Conservation (phyloP, 2,888 invertebrate species). For the Ptilodon capucinus region DNA sequence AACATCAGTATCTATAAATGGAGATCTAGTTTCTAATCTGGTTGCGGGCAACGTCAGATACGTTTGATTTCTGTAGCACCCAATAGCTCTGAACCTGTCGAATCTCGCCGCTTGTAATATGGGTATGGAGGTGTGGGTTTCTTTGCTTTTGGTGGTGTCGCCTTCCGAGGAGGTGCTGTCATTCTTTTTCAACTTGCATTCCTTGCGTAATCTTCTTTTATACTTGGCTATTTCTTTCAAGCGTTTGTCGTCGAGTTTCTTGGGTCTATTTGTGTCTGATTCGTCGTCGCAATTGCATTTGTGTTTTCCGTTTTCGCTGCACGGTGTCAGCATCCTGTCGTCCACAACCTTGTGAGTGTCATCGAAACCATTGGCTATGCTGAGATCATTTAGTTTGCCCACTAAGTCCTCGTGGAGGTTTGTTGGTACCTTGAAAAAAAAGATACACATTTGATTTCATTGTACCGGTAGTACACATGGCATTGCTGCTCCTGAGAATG, state of each 20-base stretch:
- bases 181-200: constrained; percentile 67
- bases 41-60: constrained; percentile 71
- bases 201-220: constrained; percentile 69
- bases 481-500: too few relatives aligned
- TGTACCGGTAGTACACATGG: too few relatives aligned
- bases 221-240: constrained; percentile 77
- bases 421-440: constrained; percentile 24
- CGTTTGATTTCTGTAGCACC: constrained; percentile 74
- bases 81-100: constrained; percentile 72
- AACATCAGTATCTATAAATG: constrained; percentile 56
- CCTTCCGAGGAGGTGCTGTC: constrained; percentile 76
- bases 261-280: constrained; percentile 74
- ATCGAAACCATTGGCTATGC: constrained; percentile 53
- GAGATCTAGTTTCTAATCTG: constrained; percentile 65
- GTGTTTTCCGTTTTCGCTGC: constrained; percentile 89
- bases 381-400: constrained; percentile 73
- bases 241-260: constrained; percentile 65
- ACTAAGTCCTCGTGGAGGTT: constrained; percentile 62
- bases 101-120: constrained; percentile 76
- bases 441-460: too few relatives aligned
- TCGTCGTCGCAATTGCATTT: constrained; percentile 89
- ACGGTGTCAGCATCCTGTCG: constrained; percentile 87
- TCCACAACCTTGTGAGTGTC: constrained; percentile 75
- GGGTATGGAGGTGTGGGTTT: constrained; percentile 73
- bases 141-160: constrained; percentile 53